Base-by-base conservation (phyloP, 1,140 invertebrate genomes). In the Drosophila busckii region DNA sequence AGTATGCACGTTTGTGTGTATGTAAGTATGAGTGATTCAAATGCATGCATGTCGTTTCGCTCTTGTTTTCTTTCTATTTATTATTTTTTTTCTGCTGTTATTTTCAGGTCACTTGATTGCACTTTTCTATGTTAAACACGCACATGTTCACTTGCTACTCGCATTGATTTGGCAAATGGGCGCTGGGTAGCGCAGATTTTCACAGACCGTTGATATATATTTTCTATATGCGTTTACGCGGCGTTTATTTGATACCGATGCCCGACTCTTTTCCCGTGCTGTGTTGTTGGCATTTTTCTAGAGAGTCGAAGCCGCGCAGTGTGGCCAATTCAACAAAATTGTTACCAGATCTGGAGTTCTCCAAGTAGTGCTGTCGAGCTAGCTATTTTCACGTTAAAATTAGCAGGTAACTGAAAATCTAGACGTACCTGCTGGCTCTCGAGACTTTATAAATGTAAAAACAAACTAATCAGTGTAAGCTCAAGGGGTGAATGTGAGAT, bases 201-300 rank as follows among this genome's bases (percentile, higher is more conserved):
- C 50, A 62, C 59, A 42, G 34, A 62, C 59, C 59, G 52, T 62
- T 44, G 7, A 35, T 56, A 23, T 48, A 56, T 52, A 28, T 44
- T 62, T 48, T 28, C 28, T 20, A 28, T 20, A 35, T 35, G 13
- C 41, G 41, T 55, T 55, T 45, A 54, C 40, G 56, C 58, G 41
- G 58, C 58, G 37, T 54, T 61, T 61, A 61, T 54, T 40, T 38
- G 50, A 40, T 45, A 41, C 28, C 41, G 50, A 40, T 45, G 50
- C 28, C 58, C 48, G 34, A 34, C 41, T 46, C 23, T 41, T 41
- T 49, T 56, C 28, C 52, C 52, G 59, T 62, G 59, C 42, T 62
- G 59, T 62, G 53, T 62, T 56, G 59, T 58, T 62, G 59, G 59
- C 59, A 62, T 62, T 62, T 62, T 62, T 62, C 52, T 62, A 62